Percentiles rank a stretch among this genome's conserved stretches.
phyloP scores from a whole-genome alignment of 1,140 invertebrate species.

The Lepidurus arcticus region DNA sequence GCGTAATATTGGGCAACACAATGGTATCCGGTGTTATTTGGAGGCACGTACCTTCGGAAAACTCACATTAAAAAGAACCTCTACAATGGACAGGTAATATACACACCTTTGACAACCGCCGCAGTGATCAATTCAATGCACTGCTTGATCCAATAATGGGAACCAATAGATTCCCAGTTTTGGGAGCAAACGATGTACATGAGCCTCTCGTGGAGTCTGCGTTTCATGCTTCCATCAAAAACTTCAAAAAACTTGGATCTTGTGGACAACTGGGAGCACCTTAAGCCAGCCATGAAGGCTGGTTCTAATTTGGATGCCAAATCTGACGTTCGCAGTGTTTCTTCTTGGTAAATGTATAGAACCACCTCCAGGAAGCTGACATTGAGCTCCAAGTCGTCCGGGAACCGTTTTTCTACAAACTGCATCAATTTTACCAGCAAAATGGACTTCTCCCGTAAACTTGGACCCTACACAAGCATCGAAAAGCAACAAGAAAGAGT shows the following conservation, averaged over 20 bases:
- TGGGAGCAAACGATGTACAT: conserved; percentile 91
- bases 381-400: conserved; percentile 79
- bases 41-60: conserved; percentile 51
- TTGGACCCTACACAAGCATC: conserved; percentile 54
- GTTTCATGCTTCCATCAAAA: conserved; percentile 80
- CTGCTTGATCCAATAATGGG: conserved; percentile 97
- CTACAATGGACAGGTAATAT: conserved; percentile 60
- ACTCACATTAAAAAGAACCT: conserved; percentile 48
- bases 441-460: conserved; percentile 85
- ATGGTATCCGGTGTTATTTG: conserved; percentile 69
- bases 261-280: conserved; percentile 82
- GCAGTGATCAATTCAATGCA: conserved; percentile 82
- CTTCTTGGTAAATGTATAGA: conserved; percentile 88
- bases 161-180: conserved; percentile 94
- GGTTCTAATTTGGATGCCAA: conserved; percentile 86
- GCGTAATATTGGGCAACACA: conserved; percentile 71
- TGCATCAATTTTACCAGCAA: conserved; percentile 87
- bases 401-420: conserved; percentile 88
- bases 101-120: conserved; percentile 51
- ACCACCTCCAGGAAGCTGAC: conserved; percentile 88
- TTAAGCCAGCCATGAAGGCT: conserved; percentile 84
- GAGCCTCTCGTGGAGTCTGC: conserved; percentile 75
- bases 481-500: not conserved
- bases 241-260: conserved; percentile 92
- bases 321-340: conserved; percentile 77